Evolutionary conservation across 2,888 invertebrate species (phyloP), one percentile per base, ranked within the genome.

Genomic region (Myathropa florea): DNA sequence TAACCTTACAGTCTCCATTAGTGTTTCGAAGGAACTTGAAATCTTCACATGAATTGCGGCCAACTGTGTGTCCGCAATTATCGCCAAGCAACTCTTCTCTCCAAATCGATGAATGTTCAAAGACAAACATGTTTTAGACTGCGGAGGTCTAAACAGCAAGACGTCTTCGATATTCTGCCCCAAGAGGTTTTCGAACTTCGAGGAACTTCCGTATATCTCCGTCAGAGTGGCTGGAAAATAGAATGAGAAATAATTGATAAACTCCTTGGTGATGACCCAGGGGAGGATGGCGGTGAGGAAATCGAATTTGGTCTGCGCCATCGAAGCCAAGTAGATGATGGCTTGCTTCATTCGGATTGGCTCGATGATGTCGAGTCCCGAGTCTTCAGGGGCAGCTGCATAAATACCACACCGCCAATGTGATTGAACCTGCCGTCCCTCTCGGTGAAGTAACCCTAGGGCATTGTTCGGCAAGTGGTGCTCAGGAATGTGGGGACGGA

Each of bases 191-290:
- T 91, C 89, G 59, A 92, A 91, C 33, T 91, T 90, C 0, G 90
- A 89, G 0, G 90, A 90, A 12, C 89, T 89, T 4, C 92, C 92
- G 88, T 92, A 90, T 65, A 93, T 91, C 85, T 92, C 92, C 1
- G 93, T 92, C 70, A 93, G 90, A 4, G 92, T 92, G 3, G 92
- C 91, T 2, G 93, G 92, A 84, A 92, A 93, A 75, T 91, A 91
- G 2, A 91, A 90, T 0, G 92, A 92, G 75, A 93, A 92, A 57
- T 92, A 92, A 80, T 92, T 93, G 0, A 93, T 92, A 53, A 91
- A 90, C 10, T 92, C 90, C 88, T 92, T 92, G 7, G 92, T 91
- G 7, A 92, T 80, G 2, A 92, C 91, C 14, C 91, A 90, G 0
- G 93, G 93, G 39, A 93, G 59, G 53, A 93, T 83, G 0, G 91